Evolutionary conservation across 2,113 vertebrate genomes (phyloP).

Genomic region (Phoenicopterus ruber): DNA sequence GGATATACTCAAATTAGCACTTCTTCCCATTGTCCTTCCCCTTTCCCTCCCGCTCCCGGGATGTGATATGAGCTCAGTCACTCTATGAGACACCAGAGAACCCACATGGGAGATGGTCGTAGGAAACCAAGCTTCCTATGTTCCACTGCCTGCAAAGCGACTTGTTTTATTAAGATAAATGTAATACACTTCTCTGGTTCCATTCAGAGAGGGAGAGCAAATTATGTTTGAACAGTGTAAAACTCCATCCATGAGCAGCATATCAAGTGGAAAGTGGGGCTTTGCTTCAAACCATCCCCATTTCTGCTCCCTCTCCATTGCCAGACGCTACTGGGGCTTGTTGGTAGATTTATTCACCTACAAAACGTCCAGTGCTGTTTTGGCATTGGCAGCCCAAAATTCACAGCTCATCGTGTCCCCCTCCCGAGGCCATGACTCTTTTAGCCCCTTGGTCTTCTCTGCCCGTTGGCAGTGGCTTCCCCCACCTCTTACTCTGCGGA

Average conservation of each 20-base stretch:
- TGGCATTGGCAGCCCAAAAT: not conserved
- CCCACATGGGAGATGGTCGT: fast-evolving
- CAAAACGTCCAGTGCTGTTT: not conserved
- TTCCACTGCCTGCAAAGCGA: not conserved
- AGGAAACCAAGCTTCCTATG: not conserved
- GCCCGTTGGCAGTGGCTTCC: not conserved
- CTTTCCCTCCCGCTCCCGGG: not conserved
- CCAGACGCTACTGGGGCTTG: not conserved
- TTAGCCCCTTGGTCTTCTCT: not conserved
- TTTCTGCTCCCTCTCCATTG: not conserved
- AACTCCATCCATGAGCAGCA: constrained; percentile 16
- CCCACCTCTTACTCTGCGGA: not conserved
- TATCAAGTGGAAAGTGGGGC: not conserved
- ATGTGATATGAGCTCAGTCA: not conserved
- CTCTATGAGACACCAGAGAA: not conserved
- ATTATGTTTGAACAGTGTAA: not conserved
- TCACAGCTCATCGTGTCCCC: not conserved
- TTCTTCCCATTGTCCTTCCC: not conserved
- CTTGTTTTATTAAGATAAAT: constrained; percentile 37
- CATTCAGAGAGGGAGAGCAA: not conserved
- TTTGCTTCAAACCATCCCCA: not conserved
- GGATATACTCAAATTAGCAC: not conserved
- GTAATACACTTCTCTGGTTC: constrained; percentile 8
- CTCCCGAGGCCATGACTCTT: not conserved
- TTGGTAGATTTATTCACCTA: not conserved